Evolutionary conservation across 2,113 vertebrate species (phyloP).

Genomic region (Polypterus bichir): DNA sequence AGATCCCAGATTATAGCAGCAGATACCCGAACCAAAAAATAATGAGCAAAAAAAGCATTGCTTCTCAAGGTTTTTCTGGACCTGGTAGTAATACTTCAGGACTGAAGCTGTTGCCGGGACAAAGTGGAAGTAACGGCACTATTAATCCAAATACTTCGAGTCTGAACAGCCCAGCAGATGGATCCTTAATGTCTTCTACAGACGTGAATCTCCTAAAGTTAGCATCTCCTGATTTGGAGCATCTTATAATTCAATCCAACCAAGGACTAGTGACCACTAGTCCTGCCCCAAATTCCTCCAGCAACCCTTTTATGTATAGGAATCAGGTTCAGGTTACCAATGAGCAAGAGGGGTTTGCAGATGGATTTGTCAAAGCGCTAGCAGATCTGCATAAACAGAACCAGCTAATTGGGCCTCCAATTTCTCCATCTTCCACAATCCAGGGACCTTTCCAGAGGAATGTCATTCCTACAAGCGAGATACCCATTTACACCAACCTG

Average conservation of each 20-base stretch:
- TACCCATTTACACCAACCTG: conserved; percentile 51
- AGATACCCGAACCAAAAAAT: conserved; percentile 46
- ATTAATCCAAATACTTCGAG: conserved; percentile 23
- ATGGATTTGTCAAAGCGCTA: conserved; percentile 55
- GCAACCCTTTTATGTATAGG: conserved; percentile 41
- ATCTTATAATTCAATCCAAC: conserved; percentile 35
- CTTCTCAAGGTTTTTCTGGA: conserved; percentile 24
- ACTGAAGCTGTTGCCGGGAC: conserved; percentile 27
- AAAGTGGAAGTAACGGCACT: conserved; percentile 15
- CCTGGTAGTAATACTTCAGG: conserved; percentile 12
- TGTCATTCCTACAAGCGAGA: conserved; percentile 27
- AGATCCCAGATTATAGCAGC: conserved; percentile 36
- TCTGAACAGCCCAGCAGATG: conserved; percentile 23
- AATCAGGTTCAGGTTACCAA: conserved; percentile 40
- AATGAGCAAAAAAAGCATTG: conserved; percentile 47
- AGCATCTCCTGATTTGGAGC: conserved; percentile 30
- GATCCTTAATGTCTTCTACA: conserved; percentile 23
- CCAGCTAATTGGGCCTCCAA: conserved; percentile 43
- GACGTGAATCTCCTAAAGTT: conserved; percentile 34
- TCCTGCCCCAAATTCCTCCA: conserved; percentile 21
- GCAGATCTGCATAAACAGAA: conserved; percentile 59
- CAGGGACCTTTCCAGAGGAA: conserved; percentile 30
- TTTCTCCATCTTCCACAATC: conserved; percentile 32
- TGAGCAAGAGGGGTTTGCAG: conserved; percentile 53
- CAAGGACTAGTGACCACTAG: conserved; percentile 32